Conservation (phyloP, 2,888 invertebrate species). For the Dicycla oo region DNA sequence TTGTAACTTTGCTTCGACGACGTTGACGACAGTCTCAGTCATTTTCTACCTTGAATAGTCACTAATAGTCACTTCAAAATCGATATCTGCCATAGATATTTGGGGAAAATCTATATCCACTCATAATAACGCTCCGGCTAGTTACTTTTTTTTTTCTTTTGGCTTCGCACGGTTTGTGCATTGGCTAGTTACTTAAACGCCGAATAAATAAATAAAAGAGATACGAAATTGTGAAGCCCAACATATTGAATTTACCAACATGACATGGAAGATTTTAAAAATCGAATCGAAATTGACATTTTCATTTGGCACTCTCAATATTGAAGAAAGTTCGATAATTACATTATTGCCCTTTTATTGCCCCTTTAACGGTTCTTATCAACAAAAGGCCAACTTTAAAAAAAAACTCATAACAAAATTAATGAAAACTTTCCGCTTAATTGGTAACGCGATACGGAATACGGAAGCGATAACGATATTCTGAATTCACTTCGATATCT, state of each 20-base stretch:
- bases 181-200: neutral
- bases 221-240: neutral
- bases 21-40: too few species aligned
- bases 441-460: conserved; percentile 53
- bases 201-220: neutral
- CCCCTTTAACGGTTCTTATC: conserved; percentile 18
- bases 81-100: neutral
- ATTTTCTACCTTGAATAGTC: neutral
- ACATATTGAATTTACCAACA: neutral
- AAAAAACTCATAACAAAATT: conserved; percentile 52
- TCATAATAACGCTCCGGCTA: too few species aligned
- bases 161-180: too few species aligned
- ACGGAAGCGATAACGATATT: conserved; percentile 52
- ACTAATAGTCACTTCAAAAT: neutral
- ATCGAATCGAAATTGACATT: conserved; percentile 12
- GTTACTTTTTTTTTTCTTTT: too few species aligned
- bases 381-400: conserved; percentile 36
- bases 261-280: neutral
- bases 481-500: conserved; percentile 52
- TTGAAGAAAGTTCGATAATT: conserved; percentile 8
- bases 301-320: conserved; percentile 2
- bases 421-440: conserved; percentile 53
- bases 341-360: conserved; percentile 19
- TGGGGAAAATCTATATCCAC: neutral
- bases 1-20: neutral